These are phyloP conservation scores for Heliconius nattereri DNA, from an alignment of 1,140 invertebrate species.

Conservation along the genomic window DNA sequence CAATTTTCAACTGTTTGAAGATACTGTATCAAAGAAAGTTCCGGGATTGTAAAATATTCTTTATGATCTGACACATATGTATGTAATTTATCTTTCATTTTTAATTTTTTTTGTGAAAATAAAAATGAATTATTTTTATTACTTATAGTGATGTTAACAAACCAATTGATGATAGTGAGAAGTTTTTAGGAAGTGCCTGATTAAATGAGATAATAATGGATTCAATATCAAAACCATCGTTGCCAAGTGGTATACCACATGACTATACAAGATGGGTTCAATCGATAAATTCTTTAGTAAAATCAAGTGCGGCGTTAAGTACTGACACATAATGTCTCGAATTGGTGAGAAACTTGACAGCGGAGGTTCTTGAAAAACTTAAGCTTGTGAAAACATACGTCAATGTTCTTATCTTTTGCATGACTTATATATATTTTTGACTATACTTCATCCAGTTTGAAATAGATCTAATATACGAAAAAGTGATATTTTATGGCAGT, in stretches of 20 bases:
- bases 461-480: not conserved
- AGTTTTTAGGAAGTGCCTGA: not conserved
- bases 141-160: not conserved
- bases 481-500: not conserved
- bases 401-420: no score
- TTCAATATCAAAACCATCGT: not conserved
- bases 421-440: not conserved
- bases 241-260: not conserved
- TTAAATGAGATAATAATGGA: not conserved
- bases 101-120: not conserved
- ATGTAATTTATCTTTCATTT: slow-evolving; percentile 26
- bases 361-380: no score
- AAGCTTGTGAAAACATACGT: no score
- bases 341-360: no score
- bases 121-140: slow-evolving; percentile 1
- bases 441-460: not conserved
- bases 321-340: no score
- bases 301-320: no score
- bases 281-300: no score
- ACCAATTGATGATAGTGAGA: not conserved
- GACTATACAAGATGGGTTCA: not conserved
- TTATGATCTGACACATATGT: slow-evolving; percentile 26
- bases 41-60: slow-evolving; percentile 26
- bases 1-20: slow-evolving; percentile 10
- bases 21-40: slow-evolving; percentile 25